A percentile compares a stretch with the other conserved stretches of the same genome.
phyloP scores from a whole-genome alignment of 2,797 vertebrate species.

The Scolopax rusticola region DNA sequence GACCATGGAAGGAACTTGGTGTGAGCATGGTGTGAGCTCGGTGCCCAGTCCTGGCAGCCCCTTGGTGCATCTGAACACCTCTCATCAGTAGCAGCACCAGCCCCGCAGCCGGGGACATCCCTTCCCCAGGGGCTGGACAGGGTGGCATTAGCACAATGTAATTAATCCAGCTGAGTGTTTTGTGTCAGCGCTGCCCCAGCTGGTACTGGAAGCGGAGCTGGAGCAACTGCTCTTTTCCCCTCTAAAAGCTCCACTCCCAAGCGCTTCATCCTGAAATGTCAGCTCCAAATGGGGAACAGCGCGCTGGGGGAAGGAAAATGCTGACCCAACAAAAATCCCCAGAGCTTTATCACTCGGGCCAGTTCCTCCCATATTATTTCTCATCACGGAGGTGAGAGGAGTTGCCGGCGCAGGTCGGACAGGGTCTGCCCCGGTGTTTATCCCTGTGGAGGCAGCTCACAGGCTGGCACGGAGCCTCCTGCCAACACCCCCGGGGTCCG shows the following conservation, averaged over 20 bases:
- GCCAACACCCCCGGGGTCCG: neutral
- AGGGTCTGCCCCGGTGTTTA: neutral
- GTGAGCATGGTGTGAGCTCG: neutral
- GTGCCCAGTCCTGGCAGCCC: accelerated
- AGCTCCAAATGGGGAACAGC: neutral
- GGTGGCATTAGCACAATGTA: accelerated
- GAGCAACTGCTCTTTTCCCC: neutral
- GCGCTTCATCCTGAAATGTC: neutral
- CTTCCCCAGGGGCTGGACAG: neutral
- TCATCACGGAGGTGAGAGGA: neutral
- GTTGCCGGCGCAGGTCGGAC: accelerated
- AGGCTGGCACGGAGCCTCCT: neutral
- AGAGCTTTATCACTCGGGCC: neutral
- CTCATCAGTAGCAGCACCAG: accelerated
- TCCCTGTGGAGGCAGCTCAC: neutral
- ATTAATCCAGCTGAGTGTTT: neutral
- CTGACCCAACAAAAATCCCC: neutral
- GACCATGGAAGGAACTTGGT: too few species aligned
- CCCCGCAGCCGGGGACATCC: accelerated
- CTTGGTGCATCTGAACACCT: neutral
- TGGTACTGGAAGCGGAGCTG: accelerated
- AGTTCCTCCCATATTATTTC: neutral
- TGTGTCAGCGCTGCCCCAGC: accelerated
- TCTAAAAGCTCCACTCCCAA: neutral
- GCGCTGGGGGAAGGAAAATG: accelerated